These are phyloP conservation scores for Sebastes variabilis DNA, from an alignment of 2,797 vertebrate species.

Conservation along the genomic window DNA sequence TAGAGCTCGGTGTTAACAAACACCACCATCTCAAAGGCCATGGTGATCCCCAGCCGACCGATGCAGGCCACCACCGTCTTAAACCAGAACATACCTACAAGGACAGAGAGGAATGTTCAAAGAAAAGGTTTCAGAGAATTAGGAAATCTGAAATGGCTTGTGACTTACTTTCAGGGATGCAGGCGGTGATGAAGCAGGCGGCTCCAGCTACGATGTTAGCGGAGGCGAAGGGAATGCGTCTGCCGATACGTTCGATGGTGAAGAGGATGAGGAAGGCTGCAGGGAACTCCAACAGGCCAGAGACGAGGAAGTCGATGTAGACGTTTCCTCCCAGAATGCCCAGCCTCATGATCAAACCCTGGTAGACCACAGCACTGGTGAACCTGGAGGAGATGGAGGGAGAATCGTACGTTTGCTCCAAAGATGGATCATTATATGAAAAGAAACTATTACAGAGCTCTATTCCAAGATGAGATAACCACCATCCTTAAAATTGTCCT, in stretches of 20 bases:
- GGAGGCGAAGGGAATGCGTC: conserved; percentile 89
- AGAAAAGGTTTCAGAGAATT: not conserved
- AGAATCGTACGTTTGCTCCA: not conserved
- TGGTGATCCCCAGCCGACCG: conserved; percentile 92
- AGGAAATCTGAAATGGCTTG: not conserved
- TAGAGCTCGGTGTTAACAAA: conserved; percentile 88
- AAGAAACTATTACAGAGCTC: not conserved
- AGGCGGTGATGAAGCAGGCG: conserved; percentile 89
- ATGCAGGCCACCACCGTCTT: conserved; percentile 89
- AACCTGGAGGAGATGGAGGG: conserved; percentile 83
- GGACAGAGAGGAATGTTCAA: not conserved
- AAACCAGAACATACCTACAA: conserved; percentile 88
- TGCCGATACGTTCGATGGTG: conserved; percentile 92
- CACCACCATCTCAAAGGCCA: conserved; percentile 93
- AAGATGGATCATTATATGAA: not conserved
- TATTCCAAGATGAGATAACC: too few species aligned
- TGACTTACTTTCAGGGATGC: conserved; percentile 89
- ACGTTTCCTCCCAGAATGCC: conserved; percentile 91
- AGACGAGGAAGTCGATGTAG: conserved; percentile 94
- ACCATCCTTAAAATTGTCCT: not conserved
- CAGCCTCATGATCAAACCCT: conserved; percentile 95
- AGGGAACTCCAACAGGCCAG: conserved; percentile 90
- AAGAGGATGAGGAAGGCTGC: conserved; percentile 91
- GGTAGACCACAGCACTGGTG: conserved; percentile 94
- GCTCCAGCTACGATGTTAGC: conserved; percentile 87